A percentile compares a stretch with the other conserved stretches of the same genome.
phyloP scores from a whole-genome alignment of 2,888 invertebrate species.

The Acronicta leporina region DNA sequence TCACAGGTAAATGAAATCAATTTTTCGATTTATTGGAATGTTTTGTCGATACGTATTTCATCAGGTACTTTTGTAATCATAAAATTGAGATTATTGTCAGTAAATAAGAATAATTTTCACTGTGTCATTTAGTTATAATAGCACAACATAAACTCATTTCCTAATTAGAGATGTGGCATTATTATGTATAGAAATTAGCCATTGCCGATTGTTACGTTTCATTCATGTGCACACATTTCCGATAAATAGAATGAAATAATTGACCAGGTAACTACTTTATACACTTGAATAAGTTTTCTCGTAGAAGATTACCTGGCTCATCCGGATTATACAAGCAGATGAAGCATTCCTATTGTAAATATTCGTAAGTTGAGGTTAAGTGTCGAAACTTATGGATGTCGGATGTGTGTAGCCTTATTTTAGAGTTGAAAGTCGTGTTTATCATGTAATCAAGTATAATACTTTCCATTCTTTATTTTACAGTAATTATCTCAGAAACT shows the following conservation, averaged over 20 bases:
- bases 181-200: conserved; percentile 84
- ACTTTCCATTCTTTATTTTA: conserved; percentile 23
- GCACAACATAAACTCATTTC: conserved; percentile 60
- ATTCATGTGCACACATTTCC: conserved; percentile 81
- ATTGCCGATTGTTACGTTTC: conserved; percentile 87
- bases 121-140: conserved; percentile 28
- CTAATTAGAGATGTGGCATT: conserved; percentile 81
- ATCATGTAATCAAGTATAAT: conserved; percentile 10
- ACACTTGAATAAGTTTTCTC: conserved; percentile 25
- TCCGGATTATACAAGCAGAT: conserved; percentile 45
- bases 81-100: conserved; percentile 60
- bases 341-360: conserved; percentile 69
- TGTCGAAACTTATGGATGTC: conserved; percentile 76
- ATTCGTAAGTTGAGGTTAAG: conserved; percentile 85
- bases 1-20: conserved; percentile 93
- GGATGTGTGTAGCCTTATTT: conserved; percentile 61
- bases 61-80: conserved; percentile 73
- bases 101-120: conserved; percentile 48
- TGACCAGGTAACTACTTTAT: conserved; percentile 36
- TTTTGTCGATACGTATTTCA: conserved; percentile 89
- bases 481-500: conserved; percentile 55
- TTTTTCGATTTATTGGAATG: conserved; percentile 83
- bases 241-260: conserved; percentile 57
- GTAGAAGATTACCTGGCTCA: conserved; percentile 24
- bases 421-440: conserved; percentile 33